Base-by-base conservation (phyloP, 2,113 vertebrate species). In the Triplophysa rosa region DNA sequence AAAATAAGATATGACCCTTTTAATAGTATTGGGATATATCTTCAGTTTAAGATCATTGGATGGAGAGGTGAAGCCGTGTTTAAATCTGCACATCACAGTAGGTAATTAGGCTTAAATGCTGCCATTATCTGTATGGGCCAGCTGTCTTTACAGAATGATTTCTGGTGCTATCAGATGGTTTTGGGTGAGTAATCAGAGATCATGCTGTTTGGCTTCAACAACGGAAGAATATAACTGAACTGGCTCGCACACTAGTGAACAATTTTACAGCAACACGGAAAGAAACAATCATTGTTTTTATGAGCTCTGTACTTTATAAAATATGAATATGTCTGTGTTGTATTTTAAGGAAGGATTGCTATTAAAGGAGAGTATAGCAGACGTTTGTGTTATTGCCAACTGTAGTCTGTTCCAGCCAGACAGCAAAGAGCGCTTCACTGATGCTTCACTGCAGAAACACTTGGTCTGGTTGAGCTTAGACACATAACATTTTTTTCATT, bases 121-220 rank as follows among this genome's bases (percentile, higher is more conserved):
- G 72, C 59, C 58, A 74, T 74, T 74, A 73, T 73, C 70, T 73
- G 70, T 73, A 73, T 74, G 58, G 72, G 33, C 72, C 72, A 74
- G 72, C 58, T 74, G 72, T 74, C 72, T 74, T 63, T 63, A 29
- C 58, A n/a, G 58, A 63, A 74, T 74, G 72, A 74, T 74, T 74
- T 74, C 72, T 74, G 58, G 37, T 47, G 72, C 13, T 74, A 61
- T 74, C 72, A 74, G 40, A 74, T 74, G 72, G 58, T 74, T 74
- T 74, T 63, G 72, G 72, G 26, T 74, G 72, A 63, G 59, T 47
- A 63, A 74, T 74, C 72, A 74, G 72, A 63, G 72, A 74, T 74
- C 72, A 74, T 74, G 72, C 72, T 74, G 72, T 74, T 78, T 59
- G 67, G 54, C 33, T 42, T 11, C 37, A 69, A 78, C 37, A 69